Conservation (phyloP, 2,888 invertebrate species). For the Gastracanthus pulcherrimus region DNA sequence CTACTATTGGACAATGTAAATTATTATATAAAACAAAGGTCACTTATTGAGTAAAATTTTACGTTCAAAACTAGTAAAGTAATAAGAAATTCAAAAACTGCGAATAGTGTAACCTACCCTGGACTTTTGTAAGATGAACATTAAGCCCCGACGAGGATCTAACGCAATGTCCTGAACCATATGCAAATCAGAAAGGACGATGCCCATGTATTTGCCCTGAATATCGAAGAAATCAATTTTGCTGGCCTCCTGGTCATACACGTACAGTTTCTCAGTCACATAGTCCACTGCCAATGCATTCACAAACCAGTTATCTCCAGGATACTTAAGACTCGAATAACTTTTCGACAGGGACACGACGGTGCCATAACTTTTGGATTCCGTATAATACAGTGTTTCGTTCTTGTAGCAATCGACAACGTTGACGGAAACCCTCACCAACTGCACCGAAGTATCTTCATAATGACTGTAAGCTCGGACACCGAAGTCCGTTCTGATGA, state of each 20-base stretch:
- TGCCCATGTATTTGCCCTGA: not conserved
- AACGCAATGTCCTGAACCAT: not conserved
- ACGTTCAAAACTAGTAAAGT: not conserved
- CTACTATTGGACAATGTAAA: too few relatives aligned
- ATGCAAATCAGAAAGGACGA: not conserved
- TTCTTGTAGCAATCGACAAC: not conserved
- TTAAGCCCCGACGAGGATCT: not conserved
- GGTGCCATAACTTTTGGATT: not conserved
- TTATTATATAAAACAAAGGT: too few relatives aligned
- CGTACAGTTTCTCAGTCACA: not conserved
- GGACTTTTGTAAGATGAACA: not conserved
- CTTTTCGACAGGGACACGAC: too few relatives aligned
- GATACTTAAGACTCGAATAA: not conserved
- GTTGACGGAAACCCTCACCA: not conserved
- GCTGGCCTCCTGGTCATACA: not conserved
- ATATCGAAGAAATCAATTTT: not conserved
- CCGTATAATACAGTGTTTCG: not conserved
- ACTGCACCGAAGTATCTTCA: not conserved
- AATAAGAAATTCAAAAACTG: not conserved
- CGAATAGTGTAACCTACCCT: not conserved
- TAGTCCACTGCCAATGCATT: not conserved
- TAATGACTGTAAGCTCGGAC: not conserved
- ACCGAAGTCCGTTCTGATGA: not conserved
- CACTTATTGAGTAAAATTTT: too few relatives aligned
- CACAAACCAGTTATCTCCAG: not conserved